Percentiles rank a stretch among this genome's conserved stretches.
phyloP scores from a whole-genome alignment of 2,797 vertebrate genomes.

The Dicrostonyx torquatus region DNA sequence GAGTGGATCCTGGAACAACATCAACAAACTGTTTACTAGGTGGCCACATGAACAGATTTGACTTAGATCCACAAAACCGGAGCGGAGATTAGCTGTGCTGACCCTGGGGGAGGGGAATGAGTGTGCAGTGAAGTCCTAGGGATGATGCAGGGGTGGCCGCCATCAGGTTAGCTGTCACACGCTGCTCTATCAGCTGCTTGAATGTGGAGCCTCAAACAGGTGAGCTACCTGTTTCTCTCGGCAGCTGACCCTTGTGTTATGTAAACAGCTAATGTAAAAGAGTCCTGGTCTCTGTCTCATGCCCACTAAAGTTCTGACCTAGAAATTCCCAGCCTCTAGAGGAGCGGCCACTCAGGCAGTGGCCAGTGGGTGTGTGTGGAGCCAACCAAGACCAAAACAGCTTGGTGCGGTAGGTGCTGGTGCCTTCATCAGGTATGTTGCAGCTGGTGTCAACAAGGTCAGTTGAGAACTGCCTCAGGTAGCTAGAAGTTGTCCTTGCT shows the following conservation, averaged over 20 bases:
- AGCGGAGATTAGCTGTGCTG: background rate
- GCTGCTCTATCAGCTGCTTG: background rate
- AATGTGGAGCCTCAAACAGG: background rate
- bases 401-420: background rate
- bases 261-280: background rate
- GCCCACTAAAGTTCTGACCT: background rate
- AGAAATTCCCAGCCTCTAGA: background rate
- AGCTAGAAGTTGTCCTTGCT: constrained; percentile 78
- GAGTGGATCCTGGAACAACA: background rate
- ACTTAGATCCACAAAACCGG: background rate
- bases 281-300: background rate
- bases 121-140: background rate
- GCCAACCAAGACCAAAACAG: background rate
- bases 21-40: background rate
- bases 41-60: background rate
- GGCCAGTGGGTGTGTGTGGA: background rate
- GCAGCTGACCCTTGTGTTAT: background rate
- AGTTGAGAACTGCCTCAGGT: background rate
- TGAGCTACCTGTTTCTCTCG: background rate
- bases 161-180: background rate
- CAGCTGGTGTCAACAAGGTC: background rate
- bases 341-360: background rate
- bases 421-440: background rate
- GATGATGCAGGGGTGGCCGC: no score
- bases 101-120: no score